phyloP scores from a whole-genome alignment of 2,797 vertebrate species.

The Florisuga fusca region DNA sequence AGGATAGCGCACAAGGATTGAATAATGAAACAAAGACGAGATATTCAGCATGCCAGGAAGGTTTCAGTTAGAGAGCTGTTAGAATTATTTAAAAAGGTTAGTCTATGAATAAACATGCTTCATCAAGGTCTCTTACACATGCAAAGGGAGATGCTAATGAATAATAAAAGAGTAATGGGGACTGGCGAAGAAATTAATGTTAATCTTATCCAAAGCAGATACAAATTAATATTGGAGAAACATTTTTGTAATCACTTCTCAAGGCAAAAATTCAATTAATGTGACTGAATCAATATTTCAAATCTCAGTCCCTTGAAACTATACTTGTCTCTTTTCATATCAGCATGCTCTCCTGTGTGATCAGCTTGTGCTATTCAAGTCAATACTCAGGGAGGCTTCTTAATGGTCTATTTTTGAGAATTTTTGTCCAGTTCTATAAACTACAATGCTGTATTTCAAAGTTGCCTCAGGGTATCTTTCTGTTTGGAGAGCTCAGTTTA shows the following conservation, averaged over 20 bases:
- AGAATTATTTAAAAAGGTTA: conserved; percentile 99
- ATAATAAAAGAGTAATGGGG: conserved; percentile 94
- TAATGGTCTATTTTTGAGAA: conserved; percentile 65
- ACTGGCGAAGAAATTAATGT: conserved; percentile 86
- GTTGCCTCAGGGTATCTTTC: conserved; percentile 33
- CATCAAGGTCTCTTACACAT: conserved; percentile 93
- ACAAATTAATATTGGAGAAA: conserved; percentile 92
- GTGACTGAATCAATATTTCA: conserved; percentile 91
- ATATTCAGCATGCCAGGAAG: conserved; percentile 94
- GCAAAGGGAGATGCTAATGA: conserved; percentile 93
- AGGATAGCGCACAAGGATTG: conserved; percentile 87
- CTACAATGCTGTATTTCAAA: conserved; percentile 48
- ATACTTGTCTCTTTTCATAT: conserved; percentile 76
- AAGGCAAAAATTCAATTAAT: conserved; percentile 93
- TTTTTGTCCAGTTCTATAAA: conserved; percentile 57
- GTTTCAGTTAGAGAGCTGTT: conserved; percentile 93
- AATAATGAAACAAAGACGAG: conserved; percentile 98
- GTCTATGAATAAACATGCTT: conserved; percentile 99
- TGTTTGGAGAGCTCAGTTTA: conserved; percentile 58
- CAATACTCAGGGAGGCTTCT: conserved; percentile 63
- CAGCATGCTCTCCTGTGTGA: conserved; percentile 67
- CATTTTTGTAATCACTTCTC: conserved; percentile 90
- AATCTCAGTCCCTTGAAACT: conserved; percentile 82
- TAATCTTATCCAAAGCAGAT: conserved; percentile 88
- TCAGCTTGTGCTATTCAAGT: conserved; percentile 64